Base-by-base conservation (phyloP, 2,888 invertebrate species). In the Pemphredon lugubris region DNA sequence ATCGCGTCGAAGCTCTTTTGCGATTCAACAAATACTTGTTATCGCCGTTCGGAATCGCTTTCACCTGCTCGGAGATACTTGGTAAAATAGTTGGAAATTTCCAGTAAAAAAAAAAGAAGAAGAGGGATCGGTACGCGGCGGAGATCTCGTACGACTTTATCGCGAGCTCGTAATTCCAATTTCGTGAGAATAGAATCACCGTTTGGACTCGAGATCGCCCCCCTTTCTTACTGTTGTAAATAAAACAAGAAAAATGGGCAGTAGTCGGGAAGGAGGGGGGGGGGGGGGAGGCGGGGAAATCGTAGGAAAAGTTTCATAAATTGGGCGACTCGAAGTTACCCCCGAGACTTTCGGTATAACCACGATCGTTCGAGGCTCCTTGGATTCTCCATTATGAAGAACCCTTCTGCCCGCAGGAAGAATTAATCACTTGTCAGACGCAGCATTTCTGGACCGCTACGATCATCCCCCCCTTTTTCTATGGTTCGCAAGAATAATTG, bases 391-490 rank as follows among this genome's bases (percentile, higher is more conserved):
- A 34, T 44, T 44, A 23, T 16, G 32, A 37, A 11, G 42, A 20
- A 7, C 48, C 37, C 45, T 61, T 65, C 54, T 59, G 48, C 45
- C 34, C 30, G 5, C 5, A 9, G 53, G 32, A 47, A 44, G 66
- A 61, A 71, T 71, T 71, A 66, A 71, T 61, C 70, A 47, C 53
- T 71, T 67, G 70, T 54, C 70, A 67, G 66, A 0, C 21, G 61
- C 66, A 66, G 60, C 7, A 16, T 39, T 11, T 20, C n/a, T 39
- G 42, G 39, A 50, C 11, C 34, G 13, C 39, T 21, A 13, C 30
- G 39, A 42, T 54, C n/a, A n/a, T n/a, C n/a, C n/a, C n/a, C n/a
- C n/a, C 60, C 3, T 45, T 60, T 51, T 67, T 51, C 55, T 26
- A 44, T 16, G 42, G 18, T 16, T 18, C 20, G 5, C 37, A 54